These are phyloP conservation scores for Trogon surrucura DNA, from an alignment of 2,113 vertebrate species.

Conservation along the genomic window DNA sequence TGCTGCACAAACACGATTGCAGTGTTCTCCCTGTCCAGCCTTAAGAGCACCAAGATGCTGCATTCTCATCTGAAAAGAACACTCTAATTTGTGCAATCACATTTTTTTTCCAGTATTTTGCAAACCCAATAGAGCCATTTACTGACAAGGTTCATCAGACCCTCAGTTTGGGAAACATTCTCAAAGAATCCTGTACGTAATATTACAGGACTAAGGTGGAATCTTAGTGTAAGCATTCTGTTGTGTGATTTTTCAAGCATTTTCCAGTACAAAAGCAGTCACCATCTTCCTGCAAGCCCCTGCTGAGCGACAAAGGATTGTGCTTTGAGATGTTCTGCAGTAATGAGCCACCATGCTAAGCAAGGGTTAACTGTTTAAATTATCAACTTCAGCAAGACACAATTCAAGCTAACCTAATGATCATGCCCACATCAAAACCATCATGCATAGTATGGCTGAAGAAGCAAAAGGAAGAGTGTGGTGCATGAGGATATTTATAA, in stretches of 20 bases:
- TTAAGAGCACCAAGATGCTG: neutral
- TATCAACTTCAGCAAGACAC: neutral
- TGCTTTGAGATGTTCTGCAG: neutral
- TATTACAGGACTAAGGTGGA: neutral
- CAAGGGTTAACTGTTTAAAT: neutral
- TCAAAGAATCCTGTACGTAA: neutral
- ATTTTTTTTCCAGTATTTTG: neutral
- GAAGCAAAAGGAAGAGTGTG: neutral
- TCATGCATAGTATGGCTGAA: neutral
- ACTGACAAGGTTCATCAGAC: neutral
- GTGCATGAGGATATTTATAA: neutral
- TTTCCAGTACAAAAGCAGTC: slow-evolving; percentile 1
- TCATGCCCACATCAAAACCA: neutral
- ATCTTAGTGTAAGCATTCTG: neutral
- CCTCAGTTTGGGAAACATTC: neutral
- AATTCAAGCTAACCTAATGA: neutral
- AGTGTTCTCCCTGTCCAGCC: neutral
- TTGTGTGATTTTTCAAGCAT: neutral
- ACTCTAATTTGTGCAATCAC: neutral
- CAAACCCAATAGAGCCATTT: neutral
- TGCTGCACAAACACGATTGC: neutral
- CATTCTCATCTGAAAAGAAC: neutral
- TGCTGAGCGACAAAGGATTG: neutral
- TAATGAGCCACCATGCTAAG: neutral
- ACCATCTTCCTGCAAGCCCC: neutral